Base-by-base conservation (phyloP, 1,140 invertebrate genomes). In the Drosophila kepulauana region DNA sequence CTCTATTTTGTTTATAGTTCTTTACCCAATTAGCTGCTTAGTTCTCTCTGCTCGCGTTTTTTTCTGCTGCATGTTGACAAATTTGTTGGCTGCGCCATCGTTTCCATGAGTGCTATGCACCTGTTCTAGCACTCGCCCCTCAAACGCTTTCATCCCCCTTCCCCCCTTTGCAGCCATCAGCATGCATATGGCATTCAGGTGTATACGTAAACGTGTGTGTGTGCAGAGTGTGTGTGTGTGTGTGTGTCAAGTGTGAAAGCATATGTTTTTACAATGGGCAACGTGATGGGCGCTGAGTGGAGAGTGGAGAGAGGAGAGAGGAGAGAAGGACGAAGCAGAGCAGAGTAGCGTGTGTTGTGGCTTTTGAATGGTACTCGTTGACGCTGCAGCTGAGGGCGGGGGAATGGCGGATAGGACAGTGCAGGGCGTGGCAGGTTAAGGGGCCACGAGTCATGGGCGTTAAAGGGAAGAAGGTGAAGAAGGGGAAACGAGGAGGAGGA, bases 241-340 rank as follows among this genome's bases (percentile, higher is more conserved):
- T 58, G 72, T 71, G 45, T 79, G 76, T 75, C 80, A 75, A 77
- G 84, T 88, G 85, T 84, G 84, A 88, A 88, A 88, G 84, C 84
- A 88, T 89, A 89, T 88, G 84, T 88, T 88, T 88, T 80, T 65
- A 78, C 77, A 84, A 89, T 74, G 78, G 64, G 25, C 70, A 82
- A 78, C 79, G 66, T 68, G 71, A 62, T 68, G 64, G 30, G 46
- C 51, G 35, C 58, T 25, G 43, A 28, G 38, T 51, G 33, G 43
- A 1, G 13, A 13, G 20, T 25, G 48, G 16, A 15, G 28, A 30
- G 56, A 38, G 46, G 13, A 65, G 16, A 66, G 11, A 45, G 38
- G 25, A 56, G 63, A 16, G 63, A 33, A 62, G 46, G 7, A 38
- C 35, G 10, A 38, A 38, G 35, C 35, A 54, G 51, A 11, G 51